Evolutionary conservation across 2,888 invertebrate species (phyloP), one percentile per base, ranked within the genome.

Genomic region (Salticus scenicus): DNA sequence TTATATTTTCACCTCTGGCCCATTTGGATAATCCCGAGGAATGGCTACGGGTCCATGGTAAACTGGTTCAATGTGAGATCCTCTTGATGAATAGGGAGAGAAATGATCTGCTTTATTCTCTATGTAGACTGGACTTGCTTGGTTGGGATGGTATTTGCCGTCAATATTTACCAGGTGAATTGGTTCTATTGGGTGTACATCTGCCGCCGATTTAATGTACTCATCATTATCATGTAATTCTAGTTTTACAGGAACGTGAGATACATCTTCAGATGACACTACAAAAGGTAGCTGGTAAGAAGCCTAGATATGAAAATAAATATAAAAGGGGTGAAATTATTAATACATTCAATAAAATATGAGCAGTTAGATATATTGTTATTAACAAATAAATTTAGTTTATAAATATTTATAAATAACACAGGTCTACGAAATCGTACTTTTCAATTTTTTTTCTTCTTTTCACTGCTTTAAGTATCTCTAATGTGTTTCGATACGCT

Each of bases 41-140:
- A 84, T 76, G 5, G 83, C 72, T 7, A 78, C 83, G 0, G 77
- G 83, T 42, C 83, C 83, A 2, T 77, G 73, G 63, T 69, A 84
- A 1, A 84, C 83, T 0, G 42, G 37, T 5, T 77, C 72, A 4
- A 37, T 24, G n/a, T 72, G 67, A 42, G 42, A 28, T 28, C 37
- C 37, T 42, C 37, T 42, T 12, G 42, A 8, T 10, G 42, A 5
- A 42, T 70, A 70, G 10, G 42, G 10, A 8, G 27, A 12, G 42
- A 42, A 70, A 24, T 17, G 14, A 12, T 41, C 42, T 5, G 24
- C 42, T 28, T 70, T 41, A 1, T 27, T 4, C 17, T 70, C 42
- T 27, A 70, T 24, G 14, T 70, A 70, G 28, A 70, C 41, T 14
- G 70, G 70, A 10, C 28, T 71, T 5, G 63, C 10, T n/a, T 69